A percentile compares a stretch with the other conserved stretches of the same genome.
phyloP scores from a whole-genome alignment of 2,113 vertebrate species.

The Meles meles region DNA sequence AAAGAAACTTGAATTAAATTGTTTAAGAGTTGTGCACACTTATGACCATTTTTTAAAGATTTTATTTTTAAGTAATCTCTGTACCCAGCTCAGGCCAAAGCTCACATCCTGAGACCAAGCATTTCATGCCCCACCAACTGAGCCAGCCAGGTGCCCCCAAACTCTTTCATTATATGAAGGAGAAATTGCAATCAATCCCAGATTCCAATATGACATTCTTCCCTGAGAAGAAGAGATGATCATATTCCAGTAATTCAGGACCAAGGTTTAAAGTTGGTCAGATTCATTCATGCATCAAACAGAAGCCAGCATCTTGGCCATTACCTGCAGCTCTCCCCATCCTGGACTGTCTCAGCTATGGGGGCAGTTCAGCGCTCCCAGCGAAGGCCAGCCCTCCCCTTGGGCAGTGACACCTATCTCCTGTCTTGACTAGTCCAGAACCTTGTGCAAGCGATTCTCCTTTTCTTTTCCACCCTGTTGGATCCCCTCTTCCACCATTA shows the following conservation, averaged over 20 bases:
- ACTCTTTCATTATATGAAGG: not conserved
- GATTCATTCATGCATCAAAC: not conserved
- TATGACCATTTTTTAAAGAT: not conserved
- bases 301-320: not conserved
- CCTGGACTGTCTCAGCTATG: not conserved
- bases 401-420: not conserved
- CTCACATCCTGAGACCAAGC: not conserved
- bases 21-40: not conserved
- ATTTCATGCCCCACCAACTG: not conserved
- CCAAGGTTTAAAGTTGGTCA: not conserved
- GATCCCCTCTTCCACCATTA: no score
- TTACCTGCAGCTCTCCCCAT: not conserved
- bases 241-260: not conserved
- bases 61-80: not conserved
- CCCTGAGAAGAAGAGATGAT: not conserved
- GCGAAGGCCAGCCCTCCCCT: not conserved
- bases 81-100: not conserved
- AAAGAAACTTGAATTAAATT: not conserved
- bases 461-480: not conserved
- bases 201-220: not conserved
- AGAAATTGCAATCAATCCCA: not conserved
- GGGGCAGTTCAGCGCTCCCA: not conserved
- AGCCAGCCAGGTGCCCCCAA: not conserved
- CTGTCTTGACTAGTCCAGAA: not conserved
- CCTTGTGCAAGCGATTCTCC: not conserved